Evolutionary conservation across 2,113 vertebrate genomes (phyloP), one percentile per base, ranked within the genome.

Genomic region (Burhinus oedicnemus): DNA sequence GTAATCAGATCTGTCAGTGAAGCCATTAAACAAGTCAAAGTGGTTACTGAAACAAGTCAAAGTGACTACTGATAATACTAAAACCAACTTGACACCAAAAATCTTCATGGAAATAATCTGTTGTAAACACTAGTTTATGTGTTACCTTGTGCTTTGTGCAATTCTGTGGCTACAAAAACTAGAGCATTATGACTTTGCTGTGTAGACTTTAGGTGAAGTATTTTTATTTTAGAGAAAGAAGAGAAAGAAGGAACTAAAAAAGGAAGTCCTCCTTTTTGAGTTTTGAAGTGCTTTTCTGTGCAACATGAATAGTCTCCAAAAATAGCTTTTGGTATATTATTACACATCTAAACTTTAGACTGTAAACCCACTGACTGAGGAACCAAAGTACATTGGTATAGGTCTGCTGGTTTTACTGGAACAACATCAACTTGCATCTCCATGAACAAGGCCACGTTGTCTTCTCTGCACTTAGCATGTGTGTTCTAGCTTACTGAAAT

Each of bases 401-500:
- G 4, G 8, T 57, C 38, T 82, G 13, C 22, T 40, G 9, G 4
- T 44, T 83, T 72, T 42, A 78, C 23, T 27, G 12, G 22, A 54
- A 74, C 19, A 12, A 26, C 11, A 40, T 25, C 22, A 57, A 3
- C 38, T 58, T 47, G 5, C 10, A 58, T 4, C 20, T 69, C 30
- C 49, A n/a, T 0, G 4, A 49, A 23, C 3, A 47, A 11, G 12
- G 29, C 3, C 1, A 42, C 6, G 2, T 42, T 47, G 16, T 82
- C 25, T 55, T n/a, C 45, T 82, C 29, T 66, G 34, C 12, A 44
- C 6, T 45, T 15, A 38, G 4, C 8, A 29, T 16, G 2, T 64
- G 21, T 78, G 87, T 77, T n/a, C 40, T 45, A 44, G 11, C 5
- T 54, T 85, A 32, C 12, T n/a, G 44, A 89, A 88, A 52, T 55